These are phyloP conservation scores for Spatula versicolor DNA, from an alignment of 2,797 vertebrate species.

Conservation along the genomic window DNA sequence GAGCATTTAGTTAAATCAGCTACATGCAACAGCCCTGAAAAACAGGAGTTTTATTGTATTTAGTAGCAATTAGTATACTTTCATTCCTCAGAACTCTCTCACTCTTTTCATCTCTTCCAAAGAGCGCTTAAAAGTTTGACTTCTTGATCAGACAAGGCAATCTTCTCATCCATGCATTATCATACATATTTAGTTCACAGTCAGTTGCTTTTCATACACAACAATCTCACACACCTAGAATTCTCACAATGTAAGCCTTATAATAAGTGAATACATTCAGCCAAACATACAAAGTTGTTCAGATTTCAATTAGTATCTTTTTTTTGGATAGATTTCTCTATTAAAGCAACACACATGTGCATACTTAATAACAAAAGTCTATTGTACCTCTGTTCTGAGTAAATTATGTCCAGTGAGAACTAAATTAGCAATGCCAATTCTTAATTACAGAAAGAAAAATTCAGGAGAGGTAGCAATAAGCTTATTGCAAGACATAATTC, in stretches of 20 bases:
- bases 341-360: not conserved
- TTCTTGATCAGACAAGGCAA: not conserved
- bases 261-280: not conserved
- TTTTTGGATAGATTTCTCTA: not conserved
- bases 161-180: not conserved
- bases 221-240: not conserved
- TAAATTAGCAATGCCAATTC: not conserved
- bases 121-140: not conserved
- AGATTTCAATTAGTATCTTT: not conserved
- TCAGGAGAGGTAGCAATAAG: not conserved
- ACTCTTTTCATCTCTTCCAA: not conserved
- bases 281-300: not conserved
- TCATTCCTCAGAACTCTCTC: not conserved
- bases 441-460: not conserved
- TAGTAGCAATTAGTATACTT: not conserved
- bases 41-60: not conserved
- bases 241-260: not conserved
- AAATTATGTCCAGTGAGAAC: not conserved
- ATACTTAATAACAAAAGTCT: not conserved
- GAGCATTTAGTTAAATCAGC: not conserved
- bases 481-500: not conserved
- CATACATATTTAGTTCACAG: not conserved
- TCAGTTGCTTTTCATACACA: not conserved
- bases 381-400: not conserved
- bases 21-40: not conserved